phyloP scores from a whole-genome alignment of 2,113 vertebrate genomes.

The Merops nubicus region DNA sequence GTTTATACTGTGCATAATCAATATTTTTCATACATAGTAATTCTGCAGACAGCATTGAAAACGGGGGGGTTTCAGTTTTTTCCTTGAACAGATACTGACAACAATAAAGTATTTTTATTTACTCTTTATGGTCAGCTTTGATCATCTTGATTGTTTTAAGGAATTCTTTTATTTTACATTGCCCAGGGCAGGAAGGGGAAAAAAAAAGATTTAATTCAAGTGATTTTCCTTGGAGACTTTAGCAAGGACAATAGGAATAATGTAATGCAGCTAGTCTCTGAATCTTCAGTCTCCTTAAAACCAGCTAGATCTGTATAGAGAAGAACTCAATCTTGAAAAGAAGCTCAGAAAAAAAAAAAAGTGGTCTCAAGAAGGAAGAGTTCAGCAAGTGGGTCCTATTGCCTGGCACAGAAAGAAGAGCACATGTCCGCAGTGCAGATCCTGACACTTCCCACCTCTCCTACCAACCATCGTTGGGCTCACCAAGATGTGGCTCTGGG shows the following conservation, averaged over 20 bases:
- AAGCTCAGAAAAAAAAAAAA: neutral
- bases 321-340: neutral
- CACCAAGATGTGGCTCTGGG: fast-evolving
- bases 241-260: neutral
- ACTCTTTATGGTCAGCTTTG: too few species aligned
- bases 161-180: neutral
- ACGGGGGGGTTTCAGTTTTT: neutral
- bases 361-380: neutral
- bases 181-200: neutral
- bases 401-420: neutral
- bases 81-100: neutral
- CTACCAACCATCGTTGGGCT: neutral
- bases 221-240: neutral
- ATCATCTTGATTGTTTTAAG: neutral
- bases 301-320: neutral
- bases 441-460: neutral
- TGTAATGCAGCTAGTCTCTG: neutral
- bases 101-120: too few species aligned
- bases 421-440: neutral
- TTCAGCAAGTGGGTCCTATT: neutral
- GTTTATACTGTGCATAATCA: neutral
- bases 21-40: neutral
- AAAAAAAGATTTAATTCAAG: neutral
- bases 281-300: neutral
- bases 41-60: neutral